Conservation (phyloP, 2,888 invertebrate species). For the Parelbella ahira region DNA sequence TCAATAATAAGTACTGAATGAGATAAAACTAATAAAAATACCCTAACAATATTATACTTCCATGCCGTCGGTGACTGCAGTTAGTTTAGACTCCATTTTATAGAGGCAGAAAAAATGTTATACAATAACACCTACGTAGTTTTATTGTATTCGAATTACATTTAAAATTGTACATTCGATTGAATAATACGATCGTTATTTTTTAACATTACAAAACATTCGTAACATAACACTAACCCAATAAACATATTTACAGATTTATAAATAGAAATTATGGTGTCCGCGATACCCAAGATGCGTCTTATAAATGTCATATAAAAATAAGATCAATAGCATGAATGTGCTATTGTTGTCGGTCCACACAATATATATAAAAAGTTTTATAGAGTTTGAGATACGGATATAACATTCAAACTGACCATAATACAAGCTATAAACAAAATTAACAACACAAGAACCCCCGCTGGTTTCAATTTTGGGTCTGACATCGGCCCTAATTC, state of each 20-base stretch:
- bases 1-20: no score
- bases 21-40: no score
- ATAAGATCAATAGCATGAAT: constrained; percentile 70
- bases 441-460: constrained; percentile 78
- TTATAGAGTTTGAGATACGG: constrained; percentile 71
- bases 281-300: constrained; percentile 32
- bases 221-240: constrained; percentile 23
- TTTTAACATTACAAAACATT: no score
- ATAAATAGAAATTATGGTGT: constrained; percentile 38
- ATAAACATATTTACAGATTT: constrained; percentile 30
- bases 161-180: no score
- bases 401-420: constrained; percentile 72
- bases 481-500: constrained; percentile 79
- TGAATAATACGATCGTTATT: no score
- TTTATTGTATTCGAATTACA: no score
- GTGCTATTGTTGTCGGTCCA: constrained; percentile 66
- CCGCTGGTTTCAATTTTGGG: constrained; percentile 79
- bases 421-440: constrained; percentile 79
- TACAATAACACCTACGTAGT: no score
- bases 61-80: no score
- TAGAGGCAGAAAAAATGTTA: no score
- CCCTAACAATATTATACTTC: no score
- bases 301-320: constrained; percentile 56
- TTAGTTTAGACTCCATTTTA: no score
- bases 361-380: constrained; percentile 61